These are phyloP conservation scores for Oscheius sp. DNA, from an alignment of 2,888 invertebrate genomes.

Conservation along the genomic window DNA sequence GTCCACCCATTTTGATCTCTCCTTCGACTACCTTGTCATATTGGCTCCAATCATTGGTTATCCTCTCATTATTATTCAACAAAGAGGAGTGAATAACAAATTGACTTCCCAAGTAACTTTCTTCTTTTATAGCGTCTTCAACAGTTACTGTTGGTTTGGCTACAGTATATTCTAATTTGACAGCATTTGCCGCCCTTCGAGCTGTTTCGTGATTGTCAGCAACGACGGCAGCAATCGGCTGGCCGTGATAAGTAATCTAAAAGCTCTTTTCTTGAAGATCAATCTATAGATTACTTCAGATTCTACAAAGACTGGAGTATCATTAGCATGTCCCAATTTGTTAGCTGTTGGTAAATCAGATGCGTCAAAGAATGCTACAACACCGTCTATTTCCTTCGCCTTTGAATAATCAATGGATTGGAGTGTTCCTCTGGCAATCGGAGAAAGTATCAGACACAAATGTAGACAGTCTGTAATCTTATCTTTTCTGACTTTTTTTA, in stretches of 20 bases:
- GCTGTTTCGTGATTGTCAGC: constrained; percentile 82
- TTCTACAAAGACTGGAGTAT: constrained; percentile 87
- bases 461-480: constrained; percentile 81
- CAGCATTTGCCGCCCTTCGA: constrained; percentile 84
- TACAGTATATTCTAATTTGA: constrained; percentile 78
- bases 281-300: constrained; percentile 78
- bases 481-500: background rate
- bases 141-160: constrained; percentile 84
- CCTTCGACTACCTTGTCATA: constrained; percentile 85
- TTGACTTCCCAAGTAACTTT: constrained; percentile 80
- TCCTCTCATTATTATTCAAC: constrained; percentile 44
- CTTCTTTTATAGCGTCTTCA: constrained; percentile 76
- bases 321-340: constrained; percentile 81
- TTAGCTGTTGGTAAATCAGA: constrained; percentile 82
- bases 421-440: constrained; percentile 62
- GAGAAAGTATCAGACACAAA: constrained; percentile 83
- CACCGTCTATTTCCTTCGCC: constrained; percentile 84
- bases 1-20: constrained; percentile 66
- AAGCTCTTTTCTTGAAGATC: background rate
- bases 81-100: constrained; percentile 78
- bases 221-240: constrained; percentile 73
- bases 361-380: constrained; percentile 84
- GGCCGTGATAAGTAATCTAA: constrained; percentile 77
- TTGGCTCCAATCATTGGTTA: constrained; percentile 71
- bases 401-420: constrained; percentile 79